These are phyloP conservation scores for Pollachius pollachius DNA, from an alignment of 2,113 vertebrate species.

Conservation along the genomic window DNA sequence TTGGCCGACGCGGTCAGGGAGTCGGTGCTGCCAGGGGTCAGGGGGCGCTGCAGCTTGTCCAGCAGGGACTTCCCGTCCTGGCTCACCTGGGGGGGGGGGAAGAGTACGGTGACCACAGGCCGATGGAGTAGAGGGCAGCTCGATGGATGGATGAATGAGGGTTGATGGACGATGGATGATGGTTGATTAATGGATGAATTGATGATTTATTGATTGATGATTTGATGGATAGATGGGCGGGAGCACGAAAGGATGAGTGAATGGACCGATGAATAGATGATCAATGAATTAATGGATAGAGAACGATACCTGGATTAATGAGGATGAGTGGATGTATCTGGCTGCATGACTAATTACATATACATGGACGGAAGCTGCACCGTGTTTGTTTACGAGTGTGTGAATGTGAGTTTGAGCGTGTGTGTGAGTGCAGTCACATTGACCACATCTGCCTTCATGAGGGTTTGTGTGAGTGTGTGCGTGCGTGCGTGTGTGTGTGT, in stretches of 20 bases:
- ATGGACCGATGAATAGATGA: too few relatives aligned
- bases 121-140: background rate
- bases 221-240: background rate
- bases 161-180: background rate
- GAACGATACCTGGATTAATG: too few relatives aligned
- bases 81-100: constrained; percentile 79
- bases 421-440: background rate
- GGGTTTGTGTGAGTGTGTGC: background rate
- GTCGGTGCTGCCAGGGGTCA: constrained; percentile 93
- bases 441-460: background rate
- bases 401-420: too few relatives aligned
- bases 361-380: too few relatives aligned
- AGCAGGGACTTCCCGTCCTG: constrained; percentile 95
- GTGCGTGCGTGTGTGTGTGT: background rate
- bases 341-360: too few relatives aligned
- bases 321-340: too few relatives aligned
- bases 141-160: background rate
- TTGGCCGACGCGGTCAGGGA: constrained; percentile 92
- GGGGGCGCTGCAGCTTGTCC: constrained; percentile 93
- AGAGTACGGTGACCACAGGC: background rate
- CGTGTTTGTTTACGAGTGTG: too few relatives aligned
- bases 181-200: background rate
- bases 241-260: too few relatives aligned
- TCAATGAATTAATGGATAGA: too few relatives aligned
- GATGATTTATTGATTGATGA: background rate